phyloP scores from a whole-genome alignment of 1,140 invertebrate species.

The Drosophila watanabei region DNA sequence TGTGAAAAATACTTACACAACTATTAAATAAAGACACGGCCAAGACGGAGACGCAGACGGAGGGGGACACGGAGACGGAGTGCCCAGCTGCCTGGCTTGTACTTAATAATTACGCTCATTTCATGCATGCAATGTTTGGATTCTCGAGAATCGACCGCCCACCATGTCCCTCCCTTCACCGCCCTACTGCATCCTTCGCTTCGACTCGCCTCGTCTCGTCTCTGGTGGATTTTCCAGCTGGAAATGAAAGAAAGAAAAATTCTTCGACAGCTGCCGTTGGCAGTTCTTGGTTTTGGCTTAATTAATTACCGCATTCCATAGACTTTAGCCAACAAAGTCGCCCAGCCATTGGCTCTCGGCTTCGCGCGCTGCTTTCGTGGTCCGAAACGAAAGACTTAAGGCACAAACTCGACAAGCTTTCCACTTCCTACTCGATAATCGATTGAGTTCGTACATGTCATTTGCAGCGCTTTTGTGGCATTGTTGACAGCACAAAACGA shows the following conservation, averaged over 20 bases:
- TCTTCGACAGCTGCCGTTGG: constrained; percentile 72
- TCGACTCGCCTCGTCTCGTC: not conserved
- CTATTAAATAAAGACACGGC: constrained; percentile 81
- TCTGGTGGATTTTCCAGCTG: constrained; percentile 71
- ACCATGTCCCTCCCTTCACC: constrained; percentile 43
- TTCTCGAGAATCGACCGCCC: constrained; percentile 73
- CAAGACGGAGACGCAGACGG: constrained; percentile 21
- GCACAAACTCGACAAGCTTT: constrained; percentile 66
- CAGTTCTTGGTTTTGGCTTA: constrained; percentile 68
- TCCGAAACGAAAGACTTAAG: constrained; percentile 77
- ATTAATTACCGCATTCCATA: constrained; percentile 79
- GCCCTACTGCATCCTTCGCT: constrained; percentile 22
- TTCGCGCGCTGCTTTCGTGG: constrained; percentile 41
- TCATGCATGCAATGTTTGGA: constrained; percentile 83
- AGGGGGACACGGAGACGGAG: constrained; percentile 20
- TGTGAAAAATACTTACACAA: constrained; percentile 84
- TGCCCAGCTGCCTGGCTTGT: constrained; percentile 63
- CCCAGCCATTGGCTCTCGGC: constrained; percentile 28
- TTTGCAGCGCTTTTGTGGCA: constrained; percentile 79
- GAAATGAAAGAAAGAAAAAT: constrained; percentile 80
- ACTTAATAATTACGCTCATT: constrained; percentile 84
- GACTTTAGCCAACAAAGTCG: constrained; percentile 33
- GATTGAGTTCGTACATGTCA: constrained; percentile 83
- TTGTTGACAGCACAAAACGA: constrained; percentile 77
- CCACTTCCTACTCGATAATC: constrained; percentile 78